Evolutionary conservation across 2,113 vertebrate genomes (phyloP).

Genomic region (Nothobranchius furzeri): DNA sequence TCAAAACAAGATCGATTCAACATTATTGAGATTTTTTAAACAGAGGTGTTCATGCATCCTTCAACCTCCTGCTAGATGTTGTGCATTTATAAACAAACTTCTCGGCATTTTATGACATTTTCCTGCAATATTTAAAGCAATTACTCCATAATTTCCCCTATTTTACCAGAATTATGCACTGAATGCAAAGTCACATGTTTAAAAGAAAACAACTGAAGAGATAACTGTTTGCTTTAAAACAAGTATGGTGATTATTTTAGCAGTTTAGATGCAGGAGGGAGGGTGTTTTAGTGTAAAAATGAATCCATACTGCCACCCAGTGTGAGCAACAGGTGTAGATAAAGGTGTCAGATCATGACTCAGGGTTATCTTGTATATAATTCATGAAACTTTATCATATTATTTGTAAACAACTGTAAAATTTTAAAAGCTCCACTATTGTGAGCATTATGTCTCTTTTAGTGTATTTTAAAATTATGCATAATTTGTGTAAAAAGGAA

Average conservation of each 20-base stretch:
- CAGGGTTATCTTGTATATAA: neutral
- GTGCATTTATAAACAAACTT: neutral
- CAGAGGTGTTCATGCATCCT: neutral
- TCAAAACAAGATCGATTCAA: neutral
- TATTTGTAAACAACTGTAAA: neutral
- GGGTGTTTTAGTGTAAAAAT: conserved; percentile 7
- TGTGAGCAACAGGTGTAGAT: conserved; percentile 45
- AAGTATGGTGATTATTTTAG: neutral
- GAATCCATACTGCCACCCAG: conserved; percentile 69
- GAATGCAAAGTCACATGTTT: neutral
- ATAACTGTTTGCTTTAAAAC: no score
- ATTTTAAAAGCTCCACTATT: neutral
- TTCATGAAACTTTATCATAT: neutral
- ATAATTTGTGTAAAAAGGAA: no score
- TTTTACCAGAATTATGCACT: neutral
- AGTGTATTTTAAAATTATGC: neutral
- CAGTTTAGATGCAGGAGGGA: conserved; percentile 1
- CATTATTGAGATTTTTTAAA: neutral
- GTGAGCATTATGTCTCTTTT: neutral
- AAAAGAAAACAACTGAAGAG: neutral
- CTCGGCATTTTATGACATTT: neutral
- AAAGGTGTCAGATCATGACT: conserved; percentile 11
- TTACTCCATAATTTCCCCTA: neutral
- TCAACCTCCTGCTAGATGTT: neutral
- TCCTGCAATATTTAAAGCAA: conserved; percentile 6